These are phyloP conservation scores for Onthophagus taurus DNA, from an alignment of 1,140 invertebrate genomes.

Conservation along the genomic window DNA sequence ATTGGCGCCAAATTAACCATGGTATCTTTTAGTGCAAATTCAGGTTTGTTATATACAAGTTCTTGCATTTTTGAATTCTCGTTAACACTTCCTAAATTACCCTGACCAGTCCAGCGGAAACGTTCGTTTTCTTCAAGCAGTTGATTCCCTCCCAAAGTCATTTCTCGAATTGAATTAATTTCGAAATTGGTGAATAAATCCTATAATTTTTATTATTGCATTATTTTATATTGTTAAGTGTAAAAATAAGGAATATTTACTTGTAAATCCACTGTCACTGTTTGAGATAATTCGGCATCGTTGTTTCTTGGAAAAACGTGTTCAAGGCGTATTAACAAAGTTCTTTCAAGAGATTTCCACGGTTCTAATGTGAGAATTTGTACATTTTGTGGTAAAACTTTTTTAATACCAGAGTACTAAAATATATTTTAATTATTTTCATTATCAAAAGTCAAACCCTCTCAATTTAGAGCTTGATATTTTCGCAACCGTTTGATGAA, in stretches of 20 bases:
- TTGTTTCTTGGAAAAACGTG: slow-evolving; percentile 49
- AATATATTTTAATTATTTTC: slow-evolving; percentile 12
- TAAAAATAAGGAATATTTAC: slow-evolving; percentile 8
- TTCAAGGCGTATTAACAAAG: slow-evolving; percentile 51
- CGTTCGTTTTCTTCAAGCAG: slow-evolving; percentile 22
- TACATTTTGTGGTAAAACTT: slow-evolving; percentile 45
- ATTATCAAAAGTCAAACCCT: slow-evolving; percentile 11
- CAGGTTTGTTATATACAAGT: slow-evolving; percentile 10
- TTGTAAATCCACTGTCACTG: slow-evolving; percentile 40
- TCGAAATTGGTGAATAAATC: slow-evolving; percentile 25
- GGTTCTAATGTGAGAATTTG: slow-evolving; percentile 62
- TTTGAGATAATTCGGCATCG: slow-evolving; percentile 37
- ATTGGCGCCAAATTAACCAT: slow-evolving; percentile 23
- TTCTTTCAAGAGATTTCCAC: slow-evolving; percentile 39
- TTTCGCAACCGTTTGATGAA: no score
- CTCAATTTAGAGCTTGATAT: slow-evolving; percentile 8
- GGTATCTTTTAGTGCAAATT: neutral
- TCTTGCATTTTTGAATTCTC: neutral
- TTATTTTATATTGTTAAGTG: neutral
- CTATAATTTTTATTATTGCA: slow-evolving; percentile 18
- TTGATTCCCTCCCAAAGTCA: slow-evolving; percentile 27
- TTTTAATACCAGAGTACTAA: slow-evolving; percentile 12
- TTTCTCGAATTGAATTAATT: slow-evolving; percentile 24
- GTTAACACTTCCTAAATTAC: slow-evolving; percentile 10
- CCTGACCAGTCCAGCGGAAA: slow-evolving; percentile 13